These are phyloP conservation scores for Holothuria scabra DNA, from an alignment of 53 echinoderm and acorn worm genomes.

Conservation along the genomic window DNA sequence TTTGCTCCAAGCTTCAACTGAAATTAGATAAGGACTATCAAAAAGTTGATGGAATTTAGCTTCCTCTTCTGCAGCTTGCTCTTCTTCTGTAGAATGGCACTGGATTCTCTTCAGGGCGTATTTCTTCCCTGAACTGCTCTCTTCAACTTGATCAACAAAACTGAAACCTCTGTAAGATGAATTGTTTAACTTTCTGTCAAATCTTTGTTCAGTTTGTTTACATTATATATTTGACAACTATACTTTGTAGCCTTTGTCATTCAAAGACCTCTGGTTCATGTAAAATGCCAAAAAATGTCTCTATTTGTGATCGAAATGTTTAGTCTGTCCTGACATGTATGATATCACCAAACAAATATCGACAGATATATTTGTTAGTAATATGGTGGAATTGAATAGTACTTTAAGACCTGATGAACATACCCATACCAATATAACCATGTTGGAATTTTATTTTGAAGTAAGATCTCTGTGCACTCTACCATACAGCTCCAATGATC, in stretches of 20 bases:
- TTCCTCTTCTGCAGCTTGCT: conserved; percentile 67
- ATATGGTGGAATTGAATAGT: too few relatives aligned
- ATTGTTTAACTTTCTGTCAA: neutral
- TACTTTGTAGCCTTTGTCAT: too few relatives aligned
- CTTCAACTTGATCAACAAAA: conserved; percentile 86
- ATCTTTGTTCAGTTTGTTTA: too few relatives aligned
- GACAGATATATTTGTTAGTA: too few relatives aligned
- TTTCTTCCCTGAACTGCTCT: conserved; percentile 72
- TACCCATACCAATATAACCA: too few relatives aligned
- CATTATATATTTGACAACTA: too few relatives aligned
- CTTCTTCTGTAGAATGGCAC: conserved; percentile 78
- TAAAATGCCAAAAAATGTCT: neutral
- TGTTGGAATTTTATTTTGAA: too few relatives aligned
- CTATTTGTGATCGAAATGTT: neutral
- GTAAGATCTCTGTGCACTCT: too few relatives aligned
- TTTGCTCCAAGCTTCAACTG: conserved; percentile 76
- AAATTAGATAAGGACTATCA: conserved; percentile 77
- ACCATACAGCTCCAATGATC: too few relatives aligned
- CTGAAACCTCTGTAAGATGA: conserved; percentile 78
- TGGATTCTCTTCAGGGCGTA: conserved; percentile 91
- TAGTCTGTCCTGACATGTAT: neutral
- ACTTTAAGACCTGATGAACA: too few relatives aligned
- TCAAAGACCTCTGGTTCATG: too few relatives aligned
- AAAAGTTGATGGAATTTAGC: conserved; percentile 81
- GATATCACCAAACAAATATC: neutral